Evolutionary conservation across 23 tunicate genomes (phyloP).

Genomic region (Ciona savignyi): DNA sequence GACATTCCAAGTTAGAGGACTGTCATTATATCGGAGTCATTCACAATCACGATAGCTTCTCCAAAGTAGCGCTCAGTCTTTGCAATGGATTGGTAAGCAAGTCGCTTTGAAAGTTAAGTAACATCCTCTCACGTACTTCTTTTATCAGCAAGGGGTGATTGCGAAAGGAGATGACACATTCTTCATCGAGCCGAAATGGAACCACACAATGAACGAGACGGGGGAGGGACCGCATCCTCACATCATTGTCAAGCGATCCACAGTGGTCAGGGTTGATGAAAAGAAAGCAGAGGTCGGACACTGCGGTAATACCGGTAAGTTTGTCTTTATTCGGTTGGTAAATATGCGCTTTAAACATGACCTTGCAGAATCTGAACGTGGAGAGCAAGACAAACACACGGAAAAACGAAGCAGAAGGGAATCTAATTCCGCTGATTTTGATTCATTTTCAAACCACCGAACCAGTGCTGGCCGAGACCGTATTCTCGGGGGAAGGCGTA

Average conservation of each 20-base stretch:
- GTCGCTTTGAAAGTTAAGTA: background rate
- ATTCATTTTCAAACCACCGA: conserved; percentile 16
- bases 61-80: conserved; percentile 84
- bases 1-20: conserved; percentile 66
- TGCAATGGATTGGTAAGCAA: conserved; percentile 93
- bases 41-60: conserved; percentile 77
- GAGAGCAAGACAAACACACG: too few species aligned
- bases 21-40: conserved; percentile 87
- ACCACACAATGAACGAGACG: conserved; percentile 35
- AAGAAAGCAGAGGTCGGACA: conserved; percentile 63
- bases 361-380: too few species aligned
- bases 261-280: conserved; percentile 31
- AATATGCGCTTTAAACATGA: too few species aligned
- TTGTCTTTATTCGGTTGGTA: background rate
- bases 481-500: conserved; percentile 19
- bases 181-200: conserved; percentile 96
- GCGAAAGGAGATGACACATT: conserved; percentile 63
- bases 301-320: conserved; percentile 62
- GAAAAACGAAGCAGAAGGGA: background rate
- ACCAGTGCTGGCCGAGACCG: conserved; percentile 61
- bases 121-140: background rate
- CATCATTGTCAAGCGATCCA: conserved; percentile 66
- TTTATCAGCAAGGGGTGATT: conserved; percentile 88
- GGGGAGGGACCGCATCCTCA: conserved; percentile 71
- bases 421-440: background rate